Percentiles rank a stretch among this genome's conserved stretches.
phyloP scores from a whole-genome alignment of 2,888 invertebrate genomes.

The Dasypolia templi region DNA sequence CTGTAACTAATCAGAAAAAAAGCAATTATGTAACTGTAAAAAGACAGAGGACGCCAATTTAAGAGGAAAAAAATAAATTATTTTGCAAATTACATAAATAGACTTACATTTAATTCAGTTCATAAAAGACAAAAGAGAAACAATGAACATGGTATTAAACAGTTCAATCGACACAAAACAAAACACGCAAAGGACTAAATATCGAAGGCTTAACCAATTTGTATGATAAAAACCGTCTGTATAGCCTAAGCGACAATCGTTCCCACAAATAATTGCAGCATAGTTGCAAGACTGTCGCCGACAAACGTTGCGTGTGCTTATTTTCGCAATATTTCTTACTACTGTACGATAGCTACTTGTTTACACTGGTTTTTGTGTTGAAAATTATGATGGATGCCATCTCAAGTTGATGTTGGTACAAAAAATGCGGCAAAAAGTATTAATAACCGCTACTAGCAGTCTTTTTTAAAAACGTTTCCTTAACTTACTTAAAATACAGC shows the following conservation, averaged over 20 bases:
- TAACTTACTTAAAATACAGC: neutral
- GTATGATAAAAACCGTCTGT: constrained; percentile 10
- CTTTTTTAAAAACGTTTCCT: constrained; percentile 1
- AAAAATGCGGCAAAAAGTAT: constrained; percentile 3
- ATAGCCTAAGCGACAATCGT: constrained; percentile 22
- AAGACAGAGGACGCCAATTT: neutral
- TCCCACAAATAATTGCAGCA: constrained; percentile 34
- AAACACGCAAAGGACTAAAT: constrained; percentile 6
- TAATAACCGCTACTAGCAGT: neutral
- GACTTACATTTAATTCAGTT: neutral
- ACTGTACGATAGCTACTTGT: constrained; percentile 19
- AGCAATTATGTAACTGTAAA: too few species aligned
- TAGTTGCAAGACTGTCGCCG: constrained; percentile 30
- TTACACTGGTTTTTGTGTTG: constrained; percentile 31
- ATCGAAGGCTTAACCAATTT: constrained; percentile 9
- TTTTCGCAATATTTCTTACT: constrained; percentile 37
- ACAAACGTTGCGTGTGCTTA: constrained; percentile 40
- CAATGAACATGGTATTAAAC: neutral
- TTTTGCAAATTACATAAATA: neutral
- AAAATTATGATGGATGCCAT: constrained; percentile 24
- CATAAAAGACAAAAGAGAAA: neutral
- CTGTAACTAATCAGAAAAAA: too few species aligned
- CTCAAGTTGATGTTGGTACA: neutral
- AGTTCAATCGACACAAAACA: neutral
- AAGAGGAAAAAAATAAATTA: neutral